A percentile compares a stretch with the other conserved stretches of the same genome.
phyloP scores from a whole-genome alignment of 2,113 vertebrate genomes.

The Chrysemys picta region DNA sequence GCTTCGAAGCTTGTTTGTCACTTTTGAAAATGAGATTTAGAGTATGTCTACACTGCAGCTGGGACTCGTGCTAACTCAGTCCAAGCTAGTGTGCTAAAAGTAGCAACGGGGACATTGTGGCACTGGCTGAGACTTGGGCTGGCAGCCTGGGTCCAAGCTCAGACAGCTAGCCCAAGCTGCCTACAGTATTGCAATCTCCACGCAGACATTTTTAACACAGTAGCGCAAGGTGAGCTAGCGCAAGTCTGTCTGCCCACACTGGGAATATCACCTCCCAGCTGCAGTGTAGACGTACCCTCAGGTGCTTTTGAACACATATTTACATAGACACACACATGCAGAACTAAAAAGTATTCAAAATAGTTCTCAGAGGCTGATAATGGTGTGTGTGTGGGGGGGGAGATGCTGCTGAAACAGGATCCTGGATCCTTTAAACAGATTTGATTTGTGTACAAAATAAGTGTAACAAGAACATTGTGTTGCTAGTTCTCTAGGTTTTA shows the following conservation, averaged over 20 bases:
- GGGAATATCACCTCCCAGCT: neutral
- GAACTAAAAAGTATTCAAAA: neutral
- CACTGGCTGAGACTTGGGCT: neutral
- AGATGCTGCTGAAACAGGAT: conserved; percentile 7
- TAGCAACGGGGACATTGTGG: neutral
- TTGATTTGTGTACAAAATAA: conserved; percentile 28
- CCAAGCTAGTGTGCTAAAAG: neutral
- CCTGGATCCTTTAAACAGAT: neutral
- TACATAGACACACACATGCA: neutral
- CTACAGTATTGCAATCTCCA: neutral
- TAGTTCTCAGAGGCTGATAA: neutral
- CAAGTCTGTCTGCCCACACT: neutral
- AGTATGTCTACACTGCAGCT: neutral
- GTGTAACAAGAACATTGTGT: neutral
- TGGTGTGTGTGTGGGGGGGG: neutral
- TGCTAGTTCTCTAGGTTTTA: neutral
- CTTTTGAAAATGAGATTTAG: neutral
- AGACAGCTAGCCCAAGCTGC: neutral
- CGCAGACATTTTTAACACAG: neutral
- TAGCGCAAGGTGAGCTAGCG: neutral
- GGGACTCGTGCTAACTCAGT: neutral
- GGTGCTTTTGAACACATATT: neutral
- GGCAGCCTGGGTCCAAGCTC: neutral
- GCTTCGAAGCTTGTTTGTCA: neutral
- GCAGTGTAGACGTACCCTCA: neutral